Percentiles rank a stretch among this genome's conserved stretches.
These are phyloP conservation scores for Plodia interpunctella DNA, from an alignment of 1,140 invertebrate genomes.

Conservation along the genomic window DNA sequence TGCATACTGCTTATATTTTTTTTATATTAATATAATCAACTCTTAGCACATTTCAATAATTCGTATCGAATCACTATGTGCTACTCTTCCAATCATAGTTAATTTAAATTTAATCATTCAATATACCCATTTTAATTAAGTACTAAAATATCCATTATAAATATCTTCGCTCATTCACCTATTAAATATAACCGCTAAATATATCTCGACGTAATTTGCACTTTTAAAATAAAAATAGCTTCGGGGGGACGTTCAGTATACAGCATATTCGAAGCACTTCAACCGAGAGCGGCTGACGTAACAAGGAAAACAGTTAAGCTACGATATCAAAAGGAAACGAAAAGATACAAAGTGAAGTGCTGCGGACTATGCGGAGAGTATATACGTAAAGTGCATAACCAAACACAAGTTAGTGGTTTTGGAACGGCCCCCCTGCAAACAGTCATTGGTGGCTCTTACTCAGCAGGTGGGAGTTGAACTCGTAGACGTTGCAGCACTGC, in stretches of 20 bases:
- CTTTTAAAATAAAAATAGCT: constrained; percentile 56
- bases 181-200: constrained; percentile 55
- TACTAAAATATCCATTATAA: constrained; percentile 69
- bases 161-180: constrained; percentile 62
- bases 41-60: constrained; percentile 12
- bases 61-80: constrained; percentile 13
- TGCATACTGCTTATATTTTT: background rate
- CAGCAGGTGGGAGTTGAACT: constrained; percentile 97
- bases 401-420: constrained; percentile 41
- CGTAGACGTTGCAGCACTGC: constrained; percentile 94
- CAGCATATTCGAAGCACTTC: constrained; percentile 62
- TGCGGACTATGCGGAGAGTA: constrained; percentile 46
- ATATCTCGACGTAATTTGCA: constrained; percentile 67
- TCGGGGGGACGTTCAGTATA: constrained; percentile 70
- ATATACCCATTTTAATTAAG: constrained; percentile 50
- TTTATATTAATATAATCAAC: background rate
- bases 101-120: constrained; percentile 30
- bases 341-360: constrained; percentile 59
- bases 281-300: constrained; percentile 27
- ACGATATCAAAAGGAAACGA: constrained; percentile 16
- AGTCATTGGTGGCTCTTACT: constrained; percentile 93
- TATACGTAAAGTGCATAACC: constrained; percentile 44
- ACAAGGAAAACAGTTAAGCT: constrained; percentile 14
- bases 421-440: constrained; percentile 68
- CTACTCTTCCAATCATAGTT: constrained; percentile 16